Conservation (phyloP, 2,797 vertebrate genomes). For the Peromyscus aztecus region DNA sequence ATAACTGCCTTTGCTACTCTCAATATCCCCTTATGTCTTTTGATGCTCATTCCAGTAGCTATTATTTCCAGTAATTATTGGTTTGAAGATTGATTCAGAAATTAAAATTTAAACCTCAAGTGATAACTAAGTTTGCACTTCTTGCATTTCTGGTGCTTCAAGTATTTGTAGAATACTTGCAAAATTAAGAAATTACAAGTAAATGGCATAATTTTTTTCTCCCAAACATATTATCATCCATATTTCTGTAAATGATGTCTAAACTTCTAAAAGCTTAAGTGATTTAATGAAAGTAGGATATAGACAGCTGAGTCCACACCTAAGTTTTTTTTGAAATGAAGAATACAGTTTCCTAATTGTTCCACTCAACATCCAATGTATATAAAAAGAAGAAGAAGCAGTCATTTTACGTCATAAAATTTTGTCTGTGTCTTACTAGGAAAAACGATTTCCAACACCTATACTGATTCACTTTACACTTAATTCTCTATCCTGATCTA, state of each 20-base stretch:
- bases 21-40: neutral
- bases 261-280: slow-evolving; percentile 25
- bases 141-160: neutral
- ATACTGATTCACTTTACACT: neutral
- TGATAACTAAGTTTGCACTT: neutral
- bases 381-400: neutral
- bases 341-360: neutral
- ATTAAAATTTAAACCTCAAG: slow-evolving; percentile 2
- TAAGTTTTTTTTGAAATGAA: neutral
- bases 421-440: neutral
- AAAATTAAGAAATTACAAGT: neutral
- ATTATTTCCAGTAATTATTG: neutral
- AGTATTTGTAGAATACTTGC: neutral
- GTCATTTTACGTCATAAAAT: neutral
- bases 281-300: neutral
- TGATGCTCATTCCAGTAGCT: neutral
- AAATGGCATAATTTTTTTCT: neutral
- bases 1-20: neutral
- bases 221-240: neutral
- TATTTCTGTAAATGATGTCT: slow-evolving; percentile 15
- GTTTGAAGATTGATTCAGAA: neutral
- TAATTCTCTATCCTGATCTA: neutral
- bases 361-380: neutral
- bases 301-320: neutral
- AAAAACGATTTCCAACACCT: neutral